Evolutionary conservation across 2,113 vertebrate species (phyloP).

Genomic region (Cnemophilus loriae): DNA sequence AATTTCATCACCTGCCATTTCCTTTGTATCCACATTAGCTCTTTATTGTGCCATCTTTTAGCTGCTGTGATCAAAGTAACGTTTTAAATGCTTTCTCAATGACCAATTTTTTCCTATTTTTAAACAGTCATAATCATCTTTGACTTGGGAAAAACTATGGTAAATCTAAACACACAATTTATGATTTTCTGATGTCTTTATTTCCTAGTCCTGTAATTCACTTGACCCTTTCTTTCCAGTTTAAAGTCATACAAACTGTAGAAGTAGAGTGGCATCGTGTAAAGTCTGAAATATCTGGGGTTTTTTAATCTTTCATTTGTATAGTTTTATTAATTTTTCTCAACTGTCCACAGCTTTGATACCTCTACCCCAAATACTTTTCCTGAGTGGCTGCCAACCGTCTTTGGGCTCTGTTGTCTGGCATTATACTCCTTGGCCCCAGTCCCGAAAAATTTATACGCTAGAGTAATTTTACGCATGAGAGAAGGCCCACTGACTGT

Average conservation of each 20-base stretch:
- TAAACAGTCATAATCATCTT: background rate
- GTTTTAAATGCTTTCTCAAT: background rate
- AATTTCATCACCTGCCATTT: background rate
- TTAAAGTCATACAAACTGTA: background rate
- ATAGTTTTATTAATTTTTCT: constrained; percentile 5
- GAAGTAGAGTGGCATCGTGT: background rate
- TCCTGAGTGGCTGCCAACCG: background rate
- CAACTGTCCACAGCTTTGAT: background rate
- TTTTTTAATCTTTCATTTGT: background rate
- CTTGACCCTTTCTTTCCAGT: background rate
- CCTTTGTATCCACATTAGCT: background rate
- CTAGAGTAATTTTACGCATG: constrained; percentile 16
- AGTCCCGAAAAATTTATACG: constrained; percentile 10
- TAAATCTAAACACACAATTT: background rate
- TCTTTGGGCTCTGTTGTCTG: background rate
- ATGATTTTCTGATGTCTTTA: background rate
- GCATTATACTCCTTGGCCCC: background rate
- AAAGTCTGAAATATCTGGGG: background rate
- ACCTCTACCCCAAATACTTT: background rate
- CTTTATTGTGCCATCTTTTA: background rate
- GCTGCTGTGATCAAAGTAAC: background rate
- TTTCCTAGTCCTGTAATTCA: background rate
- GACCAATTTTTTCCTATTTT: background rate
- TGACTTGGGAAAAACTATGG: background rate
- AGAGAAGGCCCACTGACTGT: background rate